Base-by-base conservation (phyloP, 2,113 vertebrate genomes). In the Perccottus glenii region DNA sequence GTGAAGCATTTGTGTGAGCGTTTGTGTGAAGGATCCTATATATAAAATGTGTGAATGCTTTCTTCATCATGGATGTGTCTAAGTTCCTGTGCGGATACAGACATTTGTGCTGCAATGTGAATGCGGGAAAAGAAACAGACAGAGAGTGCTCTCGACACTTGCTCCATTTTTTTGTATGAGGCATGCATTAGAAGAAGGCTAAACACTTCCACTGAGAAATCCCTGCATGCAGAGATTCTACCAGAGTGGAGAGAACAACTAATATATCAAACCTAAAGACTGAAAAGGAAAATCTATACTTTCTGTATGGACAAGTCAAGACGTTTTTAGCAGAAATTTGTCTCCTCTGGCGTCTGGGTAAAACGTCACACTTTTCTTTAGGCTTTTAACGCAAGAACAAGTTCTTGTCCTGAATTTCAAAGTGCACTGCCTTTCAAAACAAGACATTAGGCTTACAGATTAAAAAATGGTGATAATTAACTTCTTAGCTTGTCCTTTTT, bases 231-330 rank as follows among this genome's bases (percentile, higher is more conserved):
- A 12, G 15, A 50, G 12, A 12, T 32, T 5, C 33, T 33, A 40
- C 38, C 38, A 40, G 38, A 40, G 38, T 40, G 38, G 38, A 40
- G 11, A 8, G 6, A 55, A 36, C 52, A 55, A 6, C 32, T 33
- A 55, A 55, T 55, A 33, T 33, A 55, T 55, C 52, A 55, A 55
- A 55, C 33, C 36, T 55, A 55, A 36, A 55, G 33, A 36, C 11
- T 36, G 1, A 7, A 32, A 55, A 55, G 14, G 52, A 55, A 55
- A 55, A 55, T 55, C 52, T 36, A 36, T 55, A 55, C 52, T 55
- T 55, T 55, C 7, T 9, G 19, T 55, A 36, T n/a, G 52, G 11
- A n/a, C 52, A 32, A 38, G 36, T 55, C 52, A n/a, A 36, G 52
- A 55, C 14, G 9, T n/a, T 36, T 10, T 55, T 36, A n/a, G 52